These are phyloP conservation scores for Teleopsis dalmanni DNA, from an alignment of 1,140 invertebrate genomes.

Conservation along the genomic window DNA sequence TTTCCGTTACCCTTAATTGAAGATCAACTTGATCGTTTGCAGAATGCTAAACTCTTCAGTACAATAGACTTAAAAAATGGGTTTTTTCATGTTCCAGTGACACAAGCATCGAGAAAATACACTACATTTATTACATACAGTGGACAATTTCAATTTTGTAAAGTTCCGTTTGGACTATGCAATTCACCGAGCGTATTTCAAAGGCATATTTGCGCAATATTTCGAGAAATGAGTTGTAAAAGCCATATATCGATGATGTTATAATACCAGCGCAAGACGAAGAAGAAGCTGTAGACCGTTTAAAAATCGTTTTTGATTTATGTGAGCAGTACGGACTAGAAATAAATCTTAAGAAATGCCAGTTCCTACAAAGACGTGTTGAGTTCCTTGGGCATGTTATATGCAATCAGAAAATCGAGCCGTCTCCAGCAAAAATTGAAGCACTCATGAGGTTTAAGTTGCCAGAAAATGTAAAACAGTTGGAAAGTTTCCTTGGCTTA, in stretches of 20 bases:
- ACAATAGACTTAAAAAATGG: slow-evolving; percentile 21
- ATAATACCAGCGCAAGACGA: slow-evolving; percentile 9
- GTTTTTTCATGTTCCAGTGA: slow-evolving; percentile 7
- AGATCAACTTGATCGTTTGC: slow-evolving; percentile 25
- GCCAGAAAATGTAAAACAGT: slow-evolving; percentile 15
- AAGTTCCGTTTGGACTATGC: slow-evolving; percentile 12
- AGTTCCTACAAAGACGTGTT: slow-evolving; percentile 24
- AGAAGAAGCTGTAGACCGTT: background rate
- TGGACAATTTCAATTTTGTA: slow-evolving; percentile 29
- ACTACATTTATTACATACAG: slow-evolving; percentile 43
- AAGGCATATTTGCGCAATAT: slow-evolving; percentile 7
- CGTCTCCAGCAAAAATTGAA: slow-evolving; percentile 23
- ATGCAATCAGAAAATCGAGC: slow-evolving; percentile 23
- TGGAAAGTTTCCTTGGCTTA: slow-evolving; percentile 39
- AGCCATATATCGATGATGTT: slow-evolving; percentile 10
- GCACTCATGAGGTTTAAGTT: slow-evolving; percentile 26
- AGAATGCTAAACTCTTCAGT: slow-evolving; percentile 18
- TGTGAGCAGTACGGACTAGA: slow-evolving; percentile 4
- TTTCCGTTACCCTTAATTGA: slow-evolving; percentile 35
- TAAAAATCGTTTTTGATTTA: background rate
- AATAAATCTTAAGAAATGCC: slow-evolving; percentile 23
- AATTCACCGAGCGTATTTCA: slow-evolving; percentile 11
- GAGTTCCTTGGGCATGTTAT: slow-evolving; percentile 36
- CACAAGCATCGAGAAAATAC: slow-evolving; percentile 11
- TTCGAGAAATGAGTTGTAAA: background rate